Evolutionary conservation across 1,140 invertebrate species (phyloP), one percentile per base, ranked within the genome.

Genomic region (Pogonomyrmex californicus): DNA sequence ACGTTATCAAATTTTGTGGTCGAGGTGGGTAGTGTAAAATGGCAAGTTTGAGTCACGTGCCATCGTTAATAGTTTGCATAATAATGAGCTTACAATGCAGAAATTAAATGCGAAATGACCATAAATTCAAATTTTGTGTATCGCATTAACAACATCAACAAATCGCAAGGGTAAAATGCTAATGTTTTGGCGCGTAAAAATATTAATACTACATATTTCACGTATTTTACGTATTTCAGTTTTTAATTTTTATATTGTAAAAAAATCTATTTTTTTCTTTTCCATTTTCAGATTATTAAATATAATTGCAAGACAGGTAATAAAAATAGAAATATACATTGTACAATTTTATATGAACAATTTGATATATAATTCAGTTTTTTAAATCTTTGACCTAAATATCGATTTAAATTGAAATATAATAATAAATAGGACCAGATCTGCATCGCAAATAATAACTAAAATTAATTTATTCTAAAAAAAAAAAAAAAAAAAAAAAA

Each of bases 101-200:
- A 70, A 70, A 71, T 81, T 70, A 81, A 81, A 81, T 49, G 65
- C 23, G n/a, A 70, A 68, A 70, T 51, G 51, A 41, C 36, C n/a
- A 36, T 54, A 56, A 81, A 71, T 56, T 54, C 9, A 41, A 81
- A 81, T 68, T 68, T 81, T n/a, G 49, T 41, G 47, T 56, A 66
- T 70, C 36, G 36, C 49, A 9, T 56, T 56, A 41, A 81, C 49
- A 56, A 30, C 9, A 23, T 56, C 49, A 47, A 47, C 38, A 47
- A 63, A 33, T 33, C 4, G 7, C 9, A 60, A 56, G 4, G 41
- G 14, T 23, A 9, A 65, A 47, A 62, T n/a, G 12, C 9, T 62
- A 30, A 41, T 12, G 9, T 14, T 44, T 14, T 60, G 7, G 1
- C 30, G 4, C 41, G 5, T 38, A 54, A n/a, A 73, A 54, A 7